Evolutionary conservation across 1,140 invertebrate genomes (phyloP).

Genomic region (Proales similis): DNA sequence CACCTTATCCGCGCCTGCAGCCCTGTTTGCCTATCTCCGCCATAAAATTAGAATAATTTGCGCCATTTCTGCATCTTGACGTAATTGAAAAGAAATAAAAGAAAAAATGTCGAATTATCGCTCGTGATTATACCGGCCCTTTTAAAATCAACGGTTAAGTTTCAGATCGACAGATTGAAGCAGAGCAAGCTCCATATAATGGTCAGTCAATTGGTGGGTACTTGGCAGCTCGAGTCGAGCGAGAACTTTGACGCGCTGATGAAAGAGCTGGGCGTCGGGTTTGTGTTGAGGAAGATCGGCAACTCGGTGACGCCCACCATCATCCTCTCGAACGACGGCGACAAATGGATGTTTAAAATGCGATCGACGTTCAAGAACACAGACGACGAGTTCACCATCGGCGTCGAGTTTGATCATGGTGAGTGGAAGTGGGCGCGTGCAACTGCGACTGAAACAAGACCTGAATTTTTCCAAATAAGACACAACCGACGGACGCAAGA

Average conservation of each 20-base stretch:
- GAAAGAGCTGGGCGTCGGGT: conserved; percentile 68
- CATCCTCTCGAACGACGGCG: conserved; percentile 64
- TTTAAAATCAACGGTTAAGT: no score
- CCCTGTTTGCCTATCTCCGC: no score
- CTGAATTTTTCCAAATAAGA: background rate
- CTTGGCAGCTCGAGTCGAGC: conserved; percentile 66
- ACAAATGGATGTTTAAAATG: conserved; percentile 65
- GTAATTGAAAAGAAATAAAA: no score
- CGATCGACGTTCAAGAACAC: conserved; percentile 75
- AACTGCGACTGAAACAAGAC: background rate
- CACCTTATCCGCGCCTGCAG: no score
- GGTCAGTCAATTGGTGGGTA: conserved; percentile 58
- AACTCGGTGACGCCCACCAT: conserved; percentile 64
- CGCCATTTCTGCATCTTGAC: no score
- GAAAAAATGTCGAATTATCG: no score
- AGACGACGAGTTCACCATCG: conserved; percentile 68
- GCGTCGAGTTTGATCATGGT: conserved; percentile 70
- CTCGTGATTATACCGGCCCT: no score
- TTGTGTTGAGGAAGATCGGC: conserved; percentile 68
- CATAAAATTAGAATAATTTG: no score
- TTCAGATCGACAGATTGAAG: no score
- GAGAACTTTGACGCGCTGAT: conserved; percentile 80
- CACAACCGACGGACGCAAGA: conserved; percentile 30
- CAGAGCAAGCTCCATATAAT: no score
- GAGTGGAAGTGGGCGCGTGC: background rate